These are phyloP conservation scores for Melanerpes formicivorus DNA, from an alignment of 2,113 vertebrate genomes.

Conservation along the genomic window DNA sequence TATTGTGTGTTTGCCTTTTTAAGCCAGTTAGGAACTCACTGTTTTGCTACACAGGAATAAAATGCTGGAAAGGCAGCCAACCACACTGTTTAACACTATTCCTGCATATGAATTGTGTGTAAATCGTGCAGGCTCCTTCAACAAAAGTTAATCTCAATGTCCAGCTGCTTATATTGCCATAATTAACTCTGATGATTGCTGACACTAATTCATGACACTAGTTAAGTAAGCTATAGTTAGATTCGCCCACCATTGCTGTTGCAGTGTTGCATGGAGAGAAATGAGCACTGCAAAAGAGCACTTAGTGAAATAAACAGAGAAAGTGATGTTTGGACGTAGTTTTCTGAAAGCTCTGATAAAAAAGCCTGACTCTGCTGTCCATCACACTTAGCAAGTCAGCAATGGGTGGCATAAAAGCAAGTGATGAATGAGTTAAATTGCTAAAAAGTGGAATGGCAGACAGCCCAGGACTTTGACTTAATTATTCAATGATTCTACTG, in stretches of 20 bases:
- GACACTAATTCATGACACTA: neutral
- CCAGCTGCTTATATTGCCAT: neutral
- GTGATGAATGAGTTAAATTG: neutral
- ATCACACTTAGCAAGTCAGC: neutral
- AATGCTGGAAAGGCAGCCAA: neutral
- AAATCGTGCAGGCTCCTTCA: neutral
- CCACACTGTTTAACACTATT: neutral
- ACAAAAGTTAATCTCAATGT: slow-evolving; percentile 33
- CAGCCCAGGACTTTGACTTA: neutral
- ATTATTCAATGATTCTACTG: neutral
- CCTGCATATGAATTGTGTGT: neutral
- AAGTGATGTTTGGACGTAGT: neutral
- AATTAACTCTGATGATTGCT: neutral
- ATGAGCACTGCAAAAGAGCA: neutral
- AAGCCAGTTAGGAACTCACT: neutral
- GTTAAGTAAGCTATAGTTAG: neutral
- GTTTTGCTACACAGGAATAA: neutral
- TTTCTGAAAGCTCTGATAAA: neutral
- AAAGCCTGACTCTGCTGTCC: neutral
- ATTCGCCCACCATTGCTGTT: neutral
- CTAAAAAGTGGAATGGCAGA: neutral
- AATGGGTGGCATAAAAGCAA: neutral
- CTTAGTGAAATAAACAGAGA: neutral
- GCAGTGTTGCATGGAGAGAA: neutral
- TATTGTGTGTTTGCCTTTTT: neutral